phyloP scores from a whole-genome alignment of 2,888 invertebrate species.

The Cordylochernes scorpioides region DNA sequence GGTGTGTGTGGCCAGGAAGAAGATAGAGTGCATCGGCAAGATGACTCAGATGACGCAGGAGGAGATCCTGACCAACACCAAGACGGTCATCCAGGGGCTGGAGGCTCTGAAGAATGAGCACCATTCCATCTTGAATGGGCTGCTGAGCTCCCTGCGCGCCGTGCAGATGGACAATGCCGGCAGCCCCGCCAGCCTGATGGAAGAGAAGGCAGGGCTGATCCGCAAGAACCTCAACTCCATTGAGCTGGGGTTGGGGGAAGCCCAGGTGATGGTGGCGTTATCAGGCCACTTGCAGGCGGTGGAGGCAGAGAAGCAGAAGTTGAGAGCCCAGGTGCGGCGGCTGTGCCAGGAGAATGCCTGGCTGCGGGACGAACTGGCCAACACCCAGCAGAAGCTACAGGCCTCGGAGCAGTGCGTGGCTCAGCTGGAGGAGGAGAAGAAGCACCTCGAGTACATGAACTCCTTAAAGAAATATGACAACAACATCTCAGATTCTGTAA shows the following conservation, averaged over 20 bases:
- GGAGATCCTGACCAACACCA: conserved; percentile 83
- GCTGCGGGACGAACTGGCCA: conserved; percentile 89
- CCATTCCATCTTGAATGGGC: conserved; percentile 57
- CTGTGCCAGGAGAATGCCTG: conserved; percentile 94
- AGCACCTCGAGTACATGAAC: conserved; percentile 88
- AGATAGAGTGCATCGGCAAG: conserved; percentile 86
- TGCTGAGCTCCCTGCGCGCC: conserved; percentile 22
- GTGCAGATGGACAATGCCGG: conserved; percentile 21
- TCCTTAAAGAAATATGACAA: conserved; percentile 49
- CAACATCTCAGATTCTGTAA: conserved; percentile 2
- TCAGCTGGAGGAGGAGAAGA: conserved; percentile 87
- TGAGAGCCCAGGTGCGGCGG: conserved; percentile 82
- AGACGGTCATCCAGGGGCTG: conserved; percentile 80
- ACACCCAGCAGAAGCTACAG: conserved; percentile 83
- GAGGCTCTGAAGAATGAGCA: conserved; percentile 86
- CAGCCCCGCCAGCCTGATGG: conserved; percentile 18
- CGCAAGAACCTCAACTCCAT: conserved; percentile 85
- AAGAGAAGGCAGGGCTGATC: conserved; percentile 35
- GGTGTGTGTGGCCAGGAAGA: too few species aligned
- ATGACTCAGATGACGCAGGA: conserved; percentile 98
- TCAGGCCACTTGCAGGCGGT: conserved; percentile 83
- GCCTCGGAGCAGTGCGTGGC: conserved; percentile 78
- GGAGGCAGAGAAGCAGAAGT: conserved; percentile 95
- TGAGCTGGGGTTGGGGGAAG: conserved; percentile 80
- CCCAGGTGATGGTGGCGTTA: conserved; percentile 87